Evolutionary conservation across 2,797 vertebrate genomes (phyloP).

Genomic region (Hippopotamyrus pictus): DNA sequence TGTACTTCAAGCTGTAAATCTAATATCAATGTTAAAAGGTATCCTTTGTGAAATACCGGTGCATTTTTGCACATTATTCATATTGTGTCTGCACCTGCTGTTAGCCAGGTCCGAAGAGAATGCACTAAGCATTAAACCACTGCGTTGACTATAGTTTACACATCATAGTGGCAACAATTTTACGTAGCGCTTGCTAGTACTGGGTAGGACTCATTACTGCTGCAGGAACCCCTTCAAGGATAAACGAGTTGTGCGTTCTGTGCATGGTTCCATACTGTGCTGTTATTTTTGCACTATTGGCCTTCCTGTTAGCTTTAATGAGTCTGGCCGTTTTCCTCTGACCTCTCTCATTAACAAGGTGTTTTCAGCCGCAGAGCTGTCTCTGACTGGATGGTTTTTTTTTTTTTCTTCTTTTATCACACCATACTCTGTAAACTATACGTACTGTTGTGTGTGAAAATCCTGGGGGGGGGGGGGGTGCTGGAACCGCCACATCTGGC

Average conservation of each 20-base stretch:
- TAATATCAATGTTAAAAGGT: not conserved
- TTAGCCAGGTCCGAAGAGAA: not conserved
- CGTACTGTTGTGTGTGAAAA: not conserved
- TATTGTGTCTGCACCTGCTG: not conserved
- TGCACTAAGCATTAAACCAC: not conserved
- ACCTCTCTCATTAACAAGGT: constrained; percentile 9
- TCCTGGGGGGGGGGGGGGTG: not conserved
- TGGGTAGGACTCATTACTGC: not conserved
- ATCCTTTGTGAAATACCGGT: not conserved
- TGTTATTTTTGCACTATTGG: constrained; percentile 1
- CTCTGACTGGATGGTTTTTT: not conserved
- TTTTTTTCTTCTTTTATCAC: not conserved
- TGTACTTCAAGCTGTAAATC: not conserved
- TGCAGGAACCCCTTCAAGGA: not conserved
- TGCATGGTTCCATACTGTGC: not conserved
- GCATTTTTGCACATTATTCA: not conserved
- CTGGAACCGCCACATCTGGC: not conserved
- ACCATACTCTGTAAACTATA: not conserved
- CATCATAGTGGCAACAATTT: not conserved
- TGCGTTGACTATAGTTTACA: not conserved
- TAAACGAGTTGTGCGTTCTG: not conserved
- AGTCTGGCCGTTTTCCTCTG: not conserved
- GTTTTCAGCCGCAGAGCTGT: not conserved
- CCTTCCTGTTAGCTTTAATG: not conserved
- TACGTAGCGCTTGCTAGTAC: not conserved